A percentile compares a stretch with the other conserved stretches of the same genome.
Conservation (phyloP, 1,140 invertebrate species). For the Medauroidea extradentata region DNA sequence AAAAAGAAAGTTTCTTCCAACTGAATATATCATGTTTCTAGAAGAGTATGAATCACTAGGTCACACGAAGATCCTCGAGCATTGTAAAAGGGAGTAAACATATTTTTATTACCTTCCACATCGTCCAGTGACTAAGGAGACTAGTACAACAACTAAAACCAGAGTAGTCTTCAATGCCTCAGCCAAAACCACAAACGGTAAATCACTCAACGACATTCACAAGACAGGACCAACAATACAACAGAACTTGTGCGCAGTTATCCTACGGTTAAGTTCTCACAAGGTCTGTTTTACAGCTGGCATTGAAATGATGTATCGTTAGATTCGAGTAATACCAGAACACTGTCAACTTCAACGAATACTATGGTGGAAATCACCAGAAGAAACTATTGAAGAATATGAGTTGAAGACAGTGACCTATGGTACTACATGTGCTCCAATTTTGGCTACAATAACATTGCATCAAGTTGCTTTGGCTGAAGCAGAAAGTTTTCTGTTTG, state of each 20-base stretch:
- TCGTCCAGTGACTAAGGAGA: conserved; percentile 18
- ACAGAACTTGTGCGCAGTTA: conserved; percentile 7
- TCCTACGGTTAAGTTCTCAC: conserved; percentile 8
- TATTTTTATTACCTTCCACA: conserved; percentile 20
- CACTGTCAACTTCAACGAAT: conserved; percentile 7
- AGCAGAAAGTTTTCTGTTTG: conserved; percentile 21
- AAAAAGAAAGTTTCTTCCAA: no score
- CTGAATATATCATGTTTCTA: no score
- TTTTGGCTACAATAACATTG: conserved; percentile 33
- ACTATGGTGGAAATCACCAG: conserved; percentile 23
- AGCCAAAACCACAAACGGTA: conserved; percentile 9
- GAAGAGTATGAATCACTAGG: no score
- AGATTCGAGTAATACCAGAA: background rate
- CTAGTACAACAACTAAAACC: conserved; percentile 17
- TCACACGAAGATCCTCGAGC: no score
- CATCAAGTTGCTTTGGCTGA: conserved; percentile 31
- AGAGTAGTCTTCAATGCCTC: conserved; percentile 24
- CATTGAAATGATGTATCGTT: conserved; percentile 24
- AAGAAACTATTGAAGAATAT: conserved; percentile 22
- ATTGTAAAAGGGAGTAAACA: no score
- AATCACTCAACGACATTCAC: conserved; percentile 19
- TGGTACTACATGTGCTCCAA: conserved; percentile 35
- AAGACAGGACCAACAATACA: conserved; percentile 14
- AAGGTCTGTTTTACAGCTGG: conserved; percentile 16
- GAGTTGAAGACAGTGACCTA: conserved; percentile 36